Percentiles rank a stretch among this genome's conserved stretches.
These are phyloP conservation scores for Polymixis lichenea DNA, from an alignment of 2,888 invertebrate species.

Conservation along the genomic window DNA sequence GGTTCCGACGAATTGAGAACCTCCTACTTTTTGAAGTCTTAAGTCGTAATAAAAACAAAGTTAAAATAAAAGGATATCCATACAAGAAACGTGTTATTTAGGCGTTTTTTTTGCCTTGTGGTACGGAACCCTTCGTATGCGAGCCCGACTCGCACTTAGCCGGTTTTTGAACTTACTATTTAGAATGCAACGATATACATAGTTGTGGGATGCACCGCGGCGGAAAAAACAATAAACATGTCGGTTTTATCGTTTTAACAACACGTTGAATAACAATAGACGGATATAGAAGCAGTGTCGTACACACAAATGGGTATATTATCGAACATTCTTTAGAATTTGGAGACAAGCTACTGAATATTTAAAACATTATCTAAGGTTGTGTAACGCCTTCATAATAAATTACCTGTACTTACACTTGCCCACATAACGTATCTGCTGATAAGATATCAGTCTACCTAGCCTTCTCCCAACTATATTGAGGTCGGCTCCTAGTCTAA, in stretches of 20 bases:
- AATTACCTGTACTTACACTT: slow-evolving; percentile 14
- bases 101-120: no score
- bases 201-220: slow-evolving; percentile 52
- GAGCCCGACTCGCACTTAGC: neutral
- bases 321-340: slow-evolving; percentile 48
- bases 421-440: slow-evolving; percentile 9
- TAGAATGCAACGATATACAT: slow-evolving; percentile 48
- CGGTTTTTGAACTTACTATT: slow-evolving; percentile 1
- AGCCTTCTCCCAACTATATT: no score
- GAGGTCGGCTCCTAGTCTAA: no score
- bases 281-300: slow-evolving; percentile 64
- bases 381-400: slow-evolving; percentile 34
- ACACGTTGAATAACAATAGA: slow-evolving; percentile 69
- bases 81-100: no score
- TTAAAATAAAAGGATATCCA: no score
- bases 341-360: slow-evolving; percentile 42
- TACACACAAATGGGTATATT: slow-evolving; percentile 58
- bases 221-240: slow-evolving; percentile 73
- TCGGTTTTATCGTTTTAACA: slow-evolving; percentile 64
- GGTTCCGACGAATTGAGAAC: no score
- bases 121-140: no score
- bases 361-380: slow-evolving; percentile 28
- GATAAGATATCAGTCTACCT: neutral
- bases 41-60: neutral
- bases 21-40: no score